A percentile compares a stretch with the other conserved stretches of the same genome.
Evolutionary conservation across 92 coral and sea anemone genomes (phyloP).

Genomic region (Muricea muricata): DNA sequence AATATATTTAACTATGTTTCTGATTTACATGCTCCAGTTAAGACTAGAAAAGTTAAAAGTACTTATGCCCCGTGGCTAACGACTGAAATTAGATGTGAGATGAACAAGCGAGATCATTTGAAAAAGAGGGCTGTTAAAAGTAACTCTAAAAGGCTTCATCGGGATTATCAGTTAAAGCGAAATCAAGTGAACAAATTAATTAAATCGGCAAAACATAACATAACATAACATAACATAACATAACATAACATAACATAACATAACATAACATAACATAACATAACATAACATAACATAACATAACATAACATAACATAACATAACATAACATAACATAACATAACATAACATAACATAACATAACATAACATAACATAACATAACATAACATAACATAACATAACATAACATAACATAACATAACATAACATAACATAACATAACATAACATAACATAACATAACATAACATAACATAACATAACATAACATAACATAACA

Average conservation of each 20-base stretch:
- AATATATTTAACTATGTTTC: too few species aligned
- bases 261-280: background rate
- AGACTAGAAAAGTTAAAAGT: too few species aligned
- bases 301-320: background rate
- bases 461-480: background rate
- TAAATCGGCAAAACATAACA: background rate
- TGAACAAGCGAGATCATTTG: too few species aligned
- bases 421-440: background rate
- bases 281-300: background rate
- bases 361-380: background rate
- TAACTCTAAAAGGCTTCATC: too few species aligned
- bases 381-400: background rate
- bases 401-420: background rate
- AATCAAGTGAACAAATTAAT: too few species aligned
- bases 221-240: background rate
- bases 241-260: background rate
- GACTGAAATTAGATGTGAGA: too few species aligned
- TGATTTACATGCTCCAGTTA: too few species aligned
- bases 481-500: background rate
- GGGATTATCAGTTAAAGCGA: too few species aligned
- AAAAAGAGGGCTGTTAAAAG: too few species aligned
- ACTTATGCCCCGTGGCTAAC: too few species aligned
- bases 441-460: background rate
- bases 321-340: background rate
- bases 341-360: background rate